A percentile compares a stretch with the other conserved stretches of the same genome.
Evolutionary conservation across 2,113 vertebrate species (phyloP).

Genomic region (human): GRCh38 chr2:172133001-172133500

Average conservation of each 20-base stretch:
- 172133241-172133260: not conserved
- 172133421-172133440: not conserved
- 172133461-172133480: not conserved
- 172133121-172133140: slow-evolving; percentile 2
- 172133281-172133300: not conserved
- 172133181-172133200: not conserved
- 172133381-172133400: not conserved
- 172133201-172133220: slow-evolving; percentile 34
- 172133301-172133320: slow-evolving; percentile 9
- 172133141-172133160: not conserved
- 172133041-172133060: not conserved
- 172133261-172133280: not conserved
- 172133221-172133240: not conserved
- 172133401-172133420: not conserved
- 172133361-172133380: not conserved
- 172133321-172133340: slow-evolving; percentile 6
- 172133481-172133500: not conserved
- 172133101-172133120: not conserved
- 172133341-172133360: not conserved
- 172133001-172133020: slow-evolving; percentile 1
- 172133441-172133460: not conserved
- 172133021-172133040: slow-evolving; percentile 42
- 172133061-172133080: slow-evolving; percentile 21
- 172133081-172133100: not conserved
- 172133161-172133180: not conserved